A percentile compares a stretch with the other conserved stretches of the same genome.
These are phyloP conservation scores for Formicarius rufipectus DNA, from an alignment of 2,113 vertebrate species.

Conservation along the genomic window DNA sequence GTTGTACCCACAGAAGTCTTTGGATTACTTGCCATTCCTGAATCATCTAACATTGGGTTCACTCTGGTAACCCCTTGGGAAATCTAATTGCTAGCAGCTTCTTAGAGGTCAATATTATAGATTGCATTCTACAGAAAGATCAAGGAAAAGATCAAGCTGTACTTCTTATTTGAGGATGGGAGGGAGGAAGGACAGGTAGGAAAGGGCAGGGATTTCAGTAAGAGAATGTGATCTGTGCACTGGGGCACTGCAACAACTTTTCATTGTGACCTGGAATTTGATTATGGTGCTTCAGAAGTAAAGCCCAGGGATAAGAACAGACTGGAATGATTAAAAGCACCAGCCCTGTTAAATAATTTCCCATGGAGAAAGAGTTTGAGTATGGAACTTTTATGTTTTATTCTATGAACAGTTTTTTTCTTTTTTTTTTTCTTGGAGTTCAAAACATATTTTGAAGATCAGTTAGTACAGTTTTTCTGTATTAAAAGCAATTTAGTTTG, in stretches of 20 bases:
- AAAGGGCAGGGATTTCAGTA: constrained; percentile 51
- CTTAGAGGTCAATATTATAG: constrained; percentile 59
- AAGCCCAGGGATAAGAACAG: background rate
- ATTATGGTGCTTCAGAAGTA: background rate
- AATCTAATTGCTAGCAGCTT: constrained; percentile 50
- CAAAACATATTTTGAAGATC: background rate
- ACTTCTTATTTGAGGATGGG: constrained; percentile 28
- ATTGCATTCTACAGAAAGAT: constrained; percentile 60
- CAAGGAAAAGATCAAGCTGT: constrained; percentile 61
- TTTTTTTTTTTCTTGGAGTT: background rate
- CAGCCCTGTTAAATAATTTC: background rate
- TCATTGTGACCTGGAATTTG: background rate
- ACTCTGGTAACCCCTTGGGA: background rate
- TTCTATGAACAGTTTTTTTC: background rate
- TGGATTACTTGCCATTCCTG: background rate
- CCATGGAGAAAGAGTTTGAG: background rate
- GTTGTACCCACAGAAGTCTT: background rate
- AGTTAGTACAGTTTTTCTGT: background rate
- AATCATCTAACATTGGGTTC: constrained; percentile 4
- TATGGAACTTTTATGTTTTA: background rate
- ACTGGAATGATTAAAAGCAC: background rate
- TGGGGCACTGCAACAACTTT: background rate
- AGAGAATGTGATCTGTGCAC: background rate
- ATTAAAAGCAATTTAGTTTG: background rate
- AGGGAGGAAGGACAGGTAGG: constrained; percentile 1